Percentiles rank a stretch among this genome's conserved stretches.
Evolutionary conservation across 2,888 invertebrate genomes (phyloP).

Genomic region (Drosophila meridionalis): DNA sequence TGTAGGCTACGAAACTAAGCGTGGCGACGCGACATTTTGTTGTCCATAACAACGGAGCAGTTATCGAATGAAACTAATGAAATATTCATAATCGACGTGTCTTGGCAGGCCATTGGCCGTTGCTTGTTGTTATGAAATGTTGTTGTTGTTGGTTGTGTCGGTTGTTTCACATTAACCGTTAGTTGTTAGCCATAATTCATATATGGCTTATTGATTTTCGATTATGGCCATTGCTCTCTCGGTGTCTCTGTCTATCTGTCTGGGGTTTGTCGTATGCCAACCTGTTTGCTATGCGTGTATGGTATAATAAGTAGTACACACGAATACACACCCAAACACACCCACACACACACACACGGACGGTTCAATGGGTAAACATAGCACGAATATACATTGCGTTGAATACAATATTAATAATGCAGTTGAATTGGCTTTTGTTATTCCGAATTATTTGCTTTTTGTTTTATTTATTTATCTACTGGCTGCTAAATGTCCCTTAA

Average conservation of each 20-base stretch:
- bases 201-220: slow-evolving; percentile 73
- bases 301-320: slow-evolving; percentile 51
- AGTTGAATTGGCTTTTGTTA: slow-evolving; percentile 52
- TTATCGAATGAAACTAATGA: slow-evolving; percentile 50
- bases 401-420: slow-evolving; percentile 70
- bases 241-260: slow-evolving; percentile 13
- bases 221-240: slow-evolving; percentile 61
- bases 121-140: slow-evolving; percentile 3
- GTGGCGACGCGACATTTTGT: slow-evolving; percentile 17
- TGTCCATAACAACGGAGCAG: slow-evolving; percentile 57
- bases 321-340: slow-evolving; percentile 17
- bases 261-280: slow-evolving; percentile 44
- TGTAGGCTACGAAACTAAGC: slow-evolving; percentile 21
- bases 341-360: not conserved
- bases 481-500: slow-evolving; percentile 50
- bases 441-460: slow-evolving; percentile 46
- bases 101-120: slow-evolving; percentile 52
- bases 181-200: slow-evolving; percentile 49
- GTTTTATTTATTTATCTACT: slow-evolving; percentile 50
- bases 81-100: slow-evolving; percentile 62
- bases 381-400: slow-evolving; percentile 26
- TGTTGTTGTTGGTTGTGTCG: not conserved
- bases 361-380: not conserved
- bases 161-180: slow-evolving; percentile 28
- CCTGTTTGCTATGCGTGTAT: slow-evolving; percentile 72